Conservation (phyloP, 1,140 invertebrate species). For the Manduca sexta region DNA sequence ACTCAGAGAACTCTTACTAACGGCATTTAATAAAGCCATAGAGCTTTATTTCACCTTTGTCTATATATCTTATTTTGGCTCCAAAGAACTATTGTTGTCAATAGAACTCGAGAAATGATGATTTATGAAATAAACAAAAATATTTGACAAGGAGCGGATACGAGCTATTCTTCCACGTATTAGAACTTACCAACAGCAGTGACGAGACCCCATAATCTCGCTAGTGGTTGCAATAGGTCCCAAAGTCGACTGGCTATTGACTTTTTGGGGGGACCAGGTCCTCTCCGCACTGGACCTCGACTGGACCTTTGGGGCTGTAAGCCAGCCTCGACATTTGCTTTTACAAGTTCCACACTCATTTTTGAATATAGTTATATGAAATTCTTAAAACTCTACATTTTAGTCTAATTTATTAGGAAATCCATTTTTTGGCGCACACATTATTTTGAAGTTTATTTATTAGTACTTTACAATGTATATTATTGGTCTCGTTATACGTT, state of each 20-base stretch:
- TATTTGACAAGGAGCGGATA: too few relatives aligned
- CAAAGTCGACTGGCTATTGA: constrained; percentile 47
- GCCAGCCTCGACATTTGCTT: constrained; percentile 20
- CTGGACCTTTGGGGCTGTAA: constrained; percentile 19
- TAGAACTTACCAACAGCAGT: constrained; percentile 56
- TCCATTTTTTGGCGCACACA: not conserved
- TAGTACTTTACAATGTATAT: not conserved
- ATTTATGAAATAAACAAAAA: too few relatives aligned
- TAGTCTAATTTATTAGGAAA: not conserved
- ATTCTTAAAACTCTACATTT: too few relatives aligned
- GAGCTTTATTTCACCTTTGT: too few relatives aligned
- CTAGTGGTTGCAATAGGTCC: constrained; percentile 57
- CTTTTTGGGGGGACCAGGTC: constrained; percentile 32
- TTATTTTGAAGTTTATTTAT: not conserved
- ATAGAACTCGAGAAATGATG: too few relatives aligned
- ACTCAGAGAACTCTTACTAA: too few relatives aligned
- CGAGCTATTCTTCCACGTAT: too few relatives aligned
- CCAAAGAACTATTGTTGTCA: too few relatives aligned
- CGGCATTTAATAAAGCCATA: too few relatives aligned
- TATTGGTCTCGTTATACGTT: not conserved
- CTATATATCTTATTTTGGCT: too few relatives aligned
- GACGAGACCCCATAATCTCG: constrained; percentile 56
- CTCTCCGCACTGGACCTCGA: constrained; percentile 25
- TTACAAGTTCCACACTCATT: constrained; percentile 19
- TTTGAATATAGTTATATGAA: constrained; percentile 5